Base-by-base conservation (phyloP, 2,113 vertebrate genomes). In the Platycercus adscitus region DNA sequence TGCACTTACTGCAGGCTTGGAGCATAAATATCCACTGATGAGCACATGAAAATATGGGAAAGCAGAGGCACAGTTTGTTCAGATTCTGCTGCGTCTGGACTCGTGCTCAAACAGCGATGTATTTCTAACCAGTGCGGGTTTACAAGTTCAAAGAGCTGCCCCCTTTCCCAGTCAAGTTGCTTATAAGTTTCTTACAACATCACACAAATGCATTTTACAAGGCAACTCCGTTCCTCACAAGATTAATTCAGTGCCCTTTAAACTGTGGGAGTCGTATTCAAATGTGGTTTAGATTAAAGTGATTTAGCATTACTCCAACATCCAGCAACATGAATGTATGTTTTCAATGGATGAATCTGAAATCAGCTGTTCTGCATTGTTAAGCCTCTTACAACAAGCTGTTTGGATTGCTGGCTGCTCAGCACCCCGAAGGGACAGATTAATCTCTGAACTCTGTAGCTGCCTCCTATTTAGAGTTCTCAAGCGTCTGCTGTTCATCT, bases 271-370 rank as follows among this genome's bases (percentile, higher is more conserved):
- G 87, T 89, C 16, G 39, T 87, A 96, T 96, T 96, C 85, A 96
- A 97, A 97, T 95, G 91, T 97, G 97, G 82, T 97, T 97, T 97
- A 89, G 91, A 97, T 97, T 97, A 96, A 95, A 96, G 83, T 97
- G 96, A 97, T 97, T 97, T 96, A 97, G 82, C 95, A 53, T 94
- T 92, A 91, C 94, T 96, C 93, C 92, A 96, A 80, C 92, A 94
- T 96, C 89, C 86, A 96, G 65, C 65, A 94, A 96, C 91, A 89
- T 35, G 85, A 83, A 96, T 95, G 94, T 96, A 92, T 93, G 85
- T 96, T 97, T 97, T 81, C 95, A 93, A 91, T 94, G 92, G 94
- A 75, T 95, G 93, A 91, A 87, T 96, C 90, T 94, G 81, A 95
- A 97, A 97, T 96, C 86, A 95, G 95, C 93, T 97, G 94, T 93